These are phyloP conservation scores for Psettodes erumei DNA, from an alignment of 2,113 vertebrate genomes.

Conservation along the genomic window DNA sequence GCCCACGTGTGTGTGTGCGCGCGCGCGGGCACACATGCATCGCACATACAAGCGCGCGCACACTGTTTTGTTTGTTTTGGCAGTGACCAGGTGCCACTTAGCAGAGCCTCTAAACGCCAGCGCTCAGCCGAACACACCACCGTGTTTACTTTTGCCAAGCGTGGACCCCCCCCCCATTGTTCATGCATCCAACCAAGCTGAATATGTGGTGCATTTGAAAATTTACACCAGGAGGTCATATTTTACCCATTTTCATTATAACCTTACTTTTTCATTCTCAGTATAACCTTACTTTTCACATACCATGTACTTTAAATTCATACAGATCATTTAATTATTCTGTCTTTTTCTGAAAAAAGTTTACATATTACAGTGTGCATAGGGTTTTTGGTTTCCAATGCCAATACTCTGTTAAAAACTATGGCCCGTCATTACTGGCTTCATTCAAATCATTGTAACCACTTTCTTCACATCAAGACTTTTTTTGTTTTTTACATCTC, in stretches of 20 bases:
- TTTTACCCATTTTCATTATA: not conserved
- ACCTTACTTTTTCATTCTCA: not conserved
- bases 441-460: not conserved
- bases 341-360: no score
- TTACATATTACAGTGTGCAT: no score
- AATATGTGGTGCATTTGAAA: conserved; percentile 11
- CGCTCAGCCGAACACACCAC: conserved; percentile 71
- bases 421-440: no score
- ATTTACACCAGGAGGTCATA: not conserved
- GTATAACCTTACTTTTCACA: not conserved
- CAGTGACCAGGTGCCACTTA: conserved; percentile 80
- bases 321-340: not conserved
- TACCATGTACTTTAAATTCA: not conserved
- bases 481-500: not conserved
- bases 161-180: conserved; percentile 9
- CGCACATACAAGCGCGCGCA: conserved; percentile 41
- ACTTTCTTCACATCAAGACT: not conserved
- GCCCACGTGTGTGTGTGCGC: conserved; percentile 24
- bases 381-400: no score
- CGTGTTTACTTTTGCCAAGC: conserved; percentile 71
- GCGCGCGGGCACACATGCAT: conserved; percentile 21
- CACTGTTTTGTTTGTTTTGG: conserved; percentile 80
- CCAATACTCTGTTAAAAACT: no score
- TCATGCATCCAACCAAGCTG: not conserved
- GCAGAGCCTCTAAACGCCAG: conserved; percentile 72